A percentile compares a stretch with the other conserved stretches of the same genome.
Conservation (phyloP, 37 sponge, comb jelly and placozoan species). For the Ephydatia muelleri region DNA sequence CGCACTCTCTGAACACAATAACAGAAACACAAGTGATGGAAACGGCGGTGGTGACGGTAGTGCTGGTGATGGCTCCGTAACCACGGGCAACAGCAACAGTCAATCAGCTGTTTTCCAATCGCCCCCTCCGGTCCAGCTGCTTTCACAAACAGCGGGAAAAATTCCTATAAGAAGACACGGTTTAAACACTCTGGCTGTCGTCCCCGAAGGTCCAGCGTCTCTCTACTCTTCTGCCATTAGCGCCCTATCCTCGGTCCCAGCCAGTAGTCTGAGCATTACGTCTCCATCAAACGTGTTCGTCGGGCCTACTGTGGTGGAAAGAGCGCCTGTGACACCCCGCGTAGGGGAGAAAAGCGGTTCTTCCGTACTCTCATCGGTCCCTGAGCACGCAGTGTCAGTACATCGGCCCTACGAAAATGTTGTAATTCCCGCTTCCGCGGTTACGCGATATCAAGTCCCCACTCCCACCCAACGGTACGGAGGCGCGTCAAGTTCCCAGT, state of each 20-base stretch:
- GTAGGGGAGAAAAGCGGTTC: neutral
- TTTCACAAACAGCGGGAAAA: neutral
- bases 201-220: neutral
- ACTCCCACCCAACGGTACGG: neutral
- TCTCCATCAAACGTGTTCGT: neutral
- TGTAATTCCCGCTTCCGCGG: neutral
- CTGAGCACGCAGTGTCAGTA: neutral
- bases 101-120: neutral
- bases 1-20: neutral
- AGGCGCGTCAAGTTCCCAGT: no score
- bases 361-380: neutral
- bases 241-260: neutral
- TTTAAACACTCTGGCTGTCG: neutral
- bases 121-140: neutral
- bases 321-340: neutral
- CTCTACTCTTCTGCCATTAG: neutral
- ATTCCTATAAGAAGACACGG: neutral
- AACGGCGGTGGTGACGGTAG: neutral
- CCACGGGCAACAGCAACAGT: neutral
- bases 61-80: neutral
- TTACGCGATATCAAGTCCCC: neutral
- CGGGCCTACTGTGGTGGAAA: neutral
- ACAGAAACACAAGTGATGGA: neutral
- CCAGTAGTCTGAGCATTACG: neutral
- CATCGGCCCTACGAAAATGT: neutral